These are phyloP conservation scores for Hucho hucho DNA, from an alignment of 2,113 vertebrate genomes.

Conservation along the genomic window DNA sequence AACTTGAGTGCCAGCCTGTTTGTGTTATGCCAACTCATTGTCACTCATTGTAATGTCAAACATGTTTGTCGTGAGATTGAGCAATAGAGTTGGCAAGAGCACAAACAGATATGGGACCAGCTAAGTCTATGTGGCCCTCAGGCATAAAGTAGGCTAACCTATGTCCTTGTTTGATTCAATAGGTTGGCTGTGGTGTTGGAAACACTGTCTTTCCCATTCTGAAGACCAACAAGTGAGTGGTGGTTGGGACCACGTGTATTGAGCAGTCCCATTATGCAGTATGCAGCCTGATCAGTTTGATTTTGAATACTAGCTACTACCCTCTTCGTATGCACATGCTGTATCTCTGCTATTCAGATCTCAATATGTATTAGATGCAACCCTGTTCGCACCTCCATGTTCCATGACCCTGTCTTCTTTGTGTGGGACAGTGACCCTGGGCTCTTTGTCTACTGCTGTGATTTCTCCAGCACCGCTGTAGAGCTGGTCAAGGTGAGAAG, in stretches of 20 bases:
- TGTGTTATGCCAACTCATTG: background rate
- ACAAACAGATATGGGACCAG: no score
- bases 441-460: constrained; percentile 95
- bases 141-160: background rate
- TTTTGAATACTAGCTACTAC: background rate
- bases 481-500: constrained; percentile 87
- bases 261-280: background rate
- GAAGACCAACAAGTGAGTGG: constrained; percentile 95
- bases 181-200: constrained; percentile 98
- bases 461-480: constrained; percentile 90
- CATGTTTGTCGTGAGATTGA: background rate
- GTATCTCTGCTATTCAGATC: background rate
- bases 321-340: background rate
- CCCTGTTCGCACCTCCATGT: background rate
- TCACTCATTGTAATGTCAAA: background rate
- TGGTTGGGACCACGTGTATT: background rate
- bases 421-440: constrained; percentile 82
- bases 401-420: background rate
- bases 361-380: no score
- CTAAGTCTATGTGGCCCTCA: background rate
- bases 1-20: no score
- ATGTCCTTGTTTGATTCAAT: constrained; percentile 25
- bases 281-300: background rate
- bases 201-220: constrained; percentile 97
- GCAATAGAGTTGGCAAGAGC: background rate